These are phyloP conservation scores for Acronicta psi DNA, from an alignment of 2,888 invertebrate genomes.

Conservation along the genomic window DNA sequence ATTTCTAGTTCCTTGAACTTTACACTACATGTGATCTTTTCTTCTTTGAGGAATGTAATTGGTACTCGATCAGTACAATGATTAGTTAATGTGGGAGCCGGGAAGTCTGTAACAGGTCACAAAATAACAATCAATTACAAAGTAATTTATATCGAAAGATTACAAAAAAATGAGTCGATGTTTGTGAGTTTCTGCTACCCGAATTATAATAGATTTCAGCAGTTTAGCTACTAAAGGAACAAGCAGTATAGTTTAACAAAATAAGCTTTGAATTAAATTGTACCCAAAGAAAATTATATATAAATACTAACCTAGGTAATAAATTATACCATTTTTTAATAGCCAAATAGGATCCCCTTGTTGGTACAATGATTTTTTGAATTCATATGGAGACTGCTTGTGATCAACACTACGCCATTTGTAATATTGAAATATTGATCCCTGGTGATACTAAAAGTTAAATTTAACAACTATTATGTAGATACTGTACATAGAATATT, in stretches of 20 bases:
- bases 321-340: conserved; percentile 69
- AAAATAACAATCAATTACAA: neutral
- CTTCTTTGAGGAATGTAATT: conserved; percentile 73
- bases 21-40: conserved; percentile 71
- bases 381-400: conserved; percentile 48
- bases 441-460: conserved; percentile 67
- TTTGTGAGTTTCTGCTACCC: too few relatives aligned
- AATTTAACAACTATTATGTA: conserved; percentile 43
- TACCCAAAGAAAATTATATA: neutral
- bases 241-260: too few relatives aligned
- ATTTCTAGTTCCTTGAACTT: conserved; percentile 78
- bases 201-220: too few relatives aligned
- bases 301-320: conserved; percentile 68
- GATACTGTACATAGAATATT: too few relatives aligned
- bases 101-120: conserved; percentile 72
- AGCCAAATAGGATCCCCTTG: conserved; percentile 76
- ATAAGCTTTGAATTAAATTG: too few relatives aligned
- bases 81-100: conserved; percentile 69
- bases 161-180: too few relatives aligned
- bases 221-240: too few relatives aligned
- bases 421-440: conserved; percentile 31
- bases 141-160: too few relatives aligned
- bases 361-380: conserved; percentile 68
- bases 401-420: conserved; percentile 37
- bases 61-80: conserved; percentile 75